These are phyloP conservation scores for Caenorhabditis virilis DNA, from an alignment of 2,888 invertebrate species.

Conservation along the genomic window DNA sequence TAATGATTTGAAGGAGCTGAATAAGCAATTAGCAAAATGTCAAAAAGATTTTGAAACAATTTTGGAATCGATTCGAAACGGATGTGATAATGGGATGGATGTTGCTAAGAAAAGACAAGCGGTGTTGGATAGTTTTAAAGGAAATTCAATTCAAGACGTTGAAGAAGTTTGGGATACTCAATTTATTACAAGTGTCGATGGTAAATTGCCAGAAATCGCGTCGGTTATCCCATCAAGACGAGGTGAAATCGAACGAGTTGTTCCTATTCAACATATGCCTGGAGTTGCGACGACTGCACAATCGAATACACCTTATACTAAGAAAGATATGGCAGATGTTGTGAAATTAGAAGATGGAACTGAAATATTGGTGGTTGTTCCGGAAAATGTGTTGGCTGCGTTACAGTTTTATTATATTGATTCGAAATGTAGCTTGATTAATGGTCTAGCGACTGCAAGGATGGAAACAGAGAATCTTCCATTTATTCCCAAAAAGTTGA, in stretches of 20 bases:
- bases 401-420: conserved; percentile 27
- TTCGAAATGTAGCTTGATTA: conserved; percentile 5
- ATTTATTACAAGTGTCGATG: conserved; percentile 11
- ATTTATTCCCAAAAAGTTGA: conserved; percentile 28
- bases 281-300: no score
- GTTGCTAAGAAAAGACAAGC: conserved; percentile 18
- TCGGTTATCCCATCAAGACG: neutral
- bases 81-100: conserved; percentile 23
- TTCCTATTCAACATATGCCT: no score
- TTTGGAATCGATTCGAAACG: conserved; percentile 14
- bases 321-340: conserved; percentile 12
- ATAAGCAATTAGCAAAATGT: conserved; percentile 1
- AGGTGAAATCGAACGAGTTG: neutral
- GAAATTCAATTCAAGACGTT: conserved; percentile 10
- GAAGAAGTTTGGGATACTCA: conserved; percentile 8
- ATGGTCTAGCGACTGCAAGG: conserved; percentile 6
- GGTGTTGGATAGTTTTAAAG: conserved; percentile 14
- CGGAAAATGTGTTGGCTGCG: conserved; percentile 9
- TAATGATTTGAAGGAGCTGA: conserved; percentile 1
- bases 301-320: no score
- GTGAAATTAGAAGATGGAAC: conserved; percentile 27
- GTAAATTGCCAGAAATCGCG: neutral
- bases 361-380: conserved; percentile 18
- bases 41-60: conserved; percentile 8
- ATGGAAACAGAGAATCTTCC: conserved; percentile 41